phyloP scores from a whole-genome alignment of 2,888 invertebrate species.

The Bombylius discolor region DNA sequence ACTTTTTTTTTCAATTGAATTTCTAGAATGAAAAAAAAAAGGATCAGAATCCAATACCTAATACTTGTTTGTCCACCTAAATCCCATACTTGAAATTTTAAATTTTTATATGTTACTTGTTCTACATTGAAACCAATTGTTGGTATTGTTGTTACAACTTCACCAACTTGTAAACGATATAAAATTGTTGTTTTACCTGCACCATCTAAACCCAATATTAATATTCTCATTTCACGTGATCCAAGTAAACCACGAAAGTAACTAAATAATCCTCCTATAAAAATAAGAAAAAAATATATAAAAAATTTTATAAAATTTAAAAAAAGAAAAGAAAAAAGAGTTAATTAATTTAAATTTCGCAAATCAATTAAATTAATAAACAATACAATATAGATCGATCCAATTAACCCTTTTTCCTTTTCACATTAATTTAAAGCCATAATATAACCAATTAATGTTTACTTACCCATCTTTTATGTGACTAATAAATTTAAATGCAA shows the following conservation, averaged over 20 bases:
- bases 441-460: too few species aligned
- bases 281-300: neutral
- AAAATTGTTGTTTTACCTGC: slow-evolving; percentile 99
- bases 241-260: slow-evolving; percentile 94
- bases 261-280: slow-evolving; percentile 84
- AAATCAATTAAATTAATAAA: too few species aligned
- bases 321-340: too few species aligned
- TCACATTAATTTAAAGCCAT: too few species aligned
- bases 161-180: slow-evolving; percentile 94
- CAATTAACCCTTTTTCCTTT: too few species aligned
- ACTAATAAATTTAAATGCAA: too few species aligned
- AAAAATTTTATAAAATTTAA: too few species aligned
- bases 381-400: too few species aligned
- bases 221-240: slow-evolving; percentile 92
- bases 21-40: too few species aligned
- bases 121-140: slow-evolving; percentile 99
- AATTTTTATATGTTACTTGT: slow-evolving; percentile 97
- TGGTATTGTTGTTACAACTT: slow-evolving; percentile 96
- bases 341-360: too few species aligned
- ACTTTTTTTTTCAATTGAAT: too few species aligned
- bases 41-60: slow-evolving; percentile 44
- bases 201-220: slow-evolving; percentile 95
- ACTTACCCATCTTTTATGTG: too few species aligned
- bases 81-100: slow-evolving; percentile 99
- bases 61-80: slow-evolving; percentile 98